Base-by-base conservation (phyloP, 1,140 invertebrate species). In the Drosophila punjabiensis region DNA sequence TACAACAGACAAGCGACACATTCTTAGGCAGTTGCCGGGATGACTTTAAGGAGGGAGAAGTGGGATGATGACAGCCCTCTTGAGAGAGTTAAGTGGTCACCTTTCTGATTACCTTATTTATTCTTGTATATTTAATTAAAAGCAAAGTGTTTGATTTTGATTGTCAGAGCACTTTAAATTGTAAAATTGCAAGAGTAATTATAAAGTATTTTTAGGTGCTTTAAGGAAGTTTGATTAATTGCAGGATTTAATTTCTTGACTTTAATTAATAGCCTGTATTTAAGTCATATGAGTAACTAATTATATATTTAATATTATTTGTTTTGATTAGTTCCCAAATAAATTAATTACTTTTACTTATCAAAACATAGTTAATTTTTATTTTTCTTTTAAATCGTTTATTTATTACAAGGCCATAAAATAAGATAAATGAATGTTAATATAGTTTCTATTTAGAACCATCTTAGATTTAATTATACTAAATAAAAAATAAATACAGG, bases 1-100 rank as follows among this genome's bases (percentile, higher is more conserved):
- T 79, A 89, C 81, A 84, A 79, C 85, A 71, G 84, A 80, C 76
- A 89, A 81, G 67, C 79, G 74, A 84, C 85, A 90, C 56, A 81
- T 85, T 81, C 67, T 56, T 45, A 16, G 56, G 35, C 37, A 18
- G 14, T 24, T 32, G 14, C 11, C 53, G 35, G 52, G n/a, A 68
- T 67, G 43, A 52, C n/a, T 6, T 11, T 33, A 20, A 0, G 10
- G n/a, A 11, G 20, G 33, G 35, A 30, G 35, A 45, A 55, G 13
- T 32, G 39, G 39, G 32, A 28, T 16, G 32, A 30, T 50, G 30
- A 58, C 13, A 18, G 14, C 6, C 30, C 16, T 16, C 20, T 39
- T 39, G 5, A 18, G 28, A 14, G 10, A 16, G 33, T 39, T 39
- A 35, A 30, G 16, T 11, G 37, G 14, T 39, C 37, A 16, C 2